A percentile compares a stretch with the other conserved stretches of the same genome.
Conservation (phyloP, 2,113 vertebrate genomes). For the Vicugna pacos region DNA sequence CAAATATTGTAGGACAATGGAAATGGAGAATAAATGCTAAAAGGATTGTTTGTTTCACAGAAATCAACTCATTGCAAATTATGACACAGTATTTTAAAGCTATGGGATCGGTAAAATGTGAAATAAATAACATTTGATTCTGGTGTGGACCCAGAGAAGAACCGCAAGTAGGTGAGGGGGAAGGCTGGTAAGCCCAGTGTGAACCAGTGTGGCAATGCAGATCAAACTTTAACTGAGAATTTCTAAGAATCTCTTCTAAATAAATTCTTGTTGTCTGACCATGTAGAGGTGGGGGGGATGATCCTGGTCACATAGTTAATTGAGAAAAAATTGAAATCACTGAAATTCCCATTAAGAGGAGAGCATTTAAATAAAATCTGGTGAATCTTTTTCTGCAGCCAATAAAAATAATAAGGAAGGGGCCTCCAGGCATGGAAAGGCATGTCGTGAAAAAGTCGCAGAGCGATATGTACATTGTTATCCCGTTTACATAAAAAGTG, state of each 20-base stretch:
- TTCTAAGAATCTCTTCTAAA: background rate
- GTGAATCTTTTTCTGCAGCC: background rate
- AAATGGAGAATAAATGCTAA: background rate
- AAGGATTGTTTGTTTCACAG: background rate
- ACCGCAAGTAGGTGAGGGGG: fast-evolving
- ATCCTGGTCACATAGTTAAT: background rate
- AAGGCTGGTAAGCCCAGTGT: background rate
- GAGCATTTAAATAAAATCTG: background rate
- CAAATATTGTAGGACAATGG: background rate
- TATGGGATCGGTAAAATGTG: background rate
- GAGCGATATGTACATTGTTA: background rate
- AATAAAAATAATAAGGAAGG: background rate
- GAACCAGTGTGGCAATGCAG: background rate
- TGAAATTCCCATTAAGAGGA: background rate
- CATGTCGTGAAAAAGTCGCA: background rate
- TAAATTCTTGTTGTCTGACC: background rate
- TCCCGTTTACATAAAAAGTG: background rate
- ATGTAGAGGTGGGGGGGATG: background rate
- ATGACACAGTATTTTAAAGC: background rate
- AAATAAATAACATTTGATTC: background rate
- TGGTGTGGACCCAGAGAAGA: background rate
- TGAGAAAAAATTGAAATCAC: background rate
- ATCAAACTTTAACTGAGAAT: background rate
- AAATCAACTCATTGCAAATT: background rate
- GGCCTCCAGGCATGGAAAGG: background rate